Conservation (phyloP, 2,888 invertebrate species). For the Gisinianus flammeolus region DNA sequence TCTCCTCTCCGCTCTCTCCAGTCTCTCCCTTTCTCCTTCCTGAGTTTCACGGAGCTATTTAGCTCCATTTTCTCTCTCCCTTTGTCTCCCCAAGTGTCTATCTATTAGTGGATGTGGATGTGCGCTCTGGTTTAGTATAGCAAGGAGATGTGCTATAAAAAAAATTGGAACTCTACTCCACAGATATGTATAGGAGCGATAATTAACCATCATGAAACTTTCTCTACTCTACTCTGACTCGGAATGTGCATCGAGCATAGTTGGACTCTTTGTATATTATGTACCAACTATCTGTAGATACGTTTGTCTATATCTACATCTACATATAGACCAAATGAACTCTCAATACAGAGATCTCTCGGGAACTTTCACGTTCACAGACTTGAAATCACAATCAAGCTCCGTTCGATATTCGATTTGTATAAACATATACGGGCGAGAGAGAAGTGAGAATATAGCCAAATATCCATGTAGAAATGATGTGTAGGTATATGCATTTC, state of each 20-base stretch:
- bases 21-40: background rate
- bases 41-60: slow-evolving; percentile 12
- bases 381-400: slow-evolving; percentile 14
- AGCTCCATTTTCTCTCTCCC: slow-evolving; percentile 15
- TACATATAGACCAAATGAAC: too few relatives aligned
- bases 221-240: background rate
- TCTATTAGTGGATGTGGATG: background rate
- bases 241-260: too few relatives aligned
- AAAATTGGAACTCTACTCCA: background rate
- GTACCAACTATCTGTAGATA: too few relatives aligned
- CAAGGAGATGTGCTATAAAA: background rate
- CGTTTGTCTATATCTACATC: too few relatives aligned
- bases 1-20: background rate
- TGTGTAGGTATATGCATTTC: too few relatives aligned
- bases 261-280: too few relatives aligned
- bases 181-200: slow-evolving; percentile 12
- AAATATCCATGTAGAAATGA: too few relatives aligned
- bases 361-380: too few relatives aligned
- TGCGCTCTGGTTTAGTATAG: background rate
- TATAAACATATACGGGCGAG: too few relatives aligned
- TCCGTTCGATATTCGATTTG: too few relatives aligned
- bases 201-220: slow-evolving; percentile 33
- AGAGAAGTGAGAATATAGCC: too few relatives aligned
- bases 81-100: slow-evolving; percentile 1
- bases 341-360: too few relatives aligned